Conservation (phyloP, 35 echinoderm and acorn worm genomes). For the Ophioderma brevispina region DNA sequence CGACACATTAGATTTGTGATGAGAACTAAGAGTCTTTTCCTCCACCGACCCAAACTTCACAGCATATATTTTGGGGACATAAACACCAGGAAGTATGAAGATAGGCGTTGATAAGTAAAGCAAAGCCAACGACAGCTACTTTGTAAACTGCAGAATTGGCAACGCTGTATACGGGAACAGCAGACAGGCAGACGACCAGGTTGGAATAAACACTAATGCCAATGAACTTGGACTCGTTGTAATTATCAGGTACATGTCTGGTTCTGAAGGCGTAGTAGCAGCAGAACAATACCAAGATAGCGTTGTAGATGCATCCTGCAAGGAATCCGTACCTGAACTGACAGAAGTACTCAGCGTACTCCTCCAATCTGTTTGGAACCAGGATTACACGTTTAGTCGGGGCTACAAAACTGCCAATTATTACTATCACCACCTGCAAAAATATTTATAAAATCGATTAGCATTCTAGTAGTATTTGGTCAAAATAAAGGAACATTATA, state of each 20-base stretch:
- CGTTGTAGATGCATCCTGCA: constrained; percentile 18
- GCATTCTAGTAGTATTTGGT: too few species aligned
- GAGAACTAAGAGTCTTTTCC: too few species aligned
- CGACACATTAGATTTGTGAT: too few species aligned
- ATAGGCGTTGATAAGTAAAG: constrained; percentile 22
- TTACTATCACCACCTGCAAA: not conserved
- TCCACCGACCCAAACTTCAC: not conserved
- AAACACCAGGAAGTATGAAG: constrained; percentile 4
- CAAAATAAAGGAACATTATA: too few species aligned
- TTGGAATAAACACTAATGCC: constrained; percentile 69
- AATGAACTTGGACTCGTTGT: constrained; percentile 81
- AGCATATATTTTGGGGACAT: constrained; percentile 33
- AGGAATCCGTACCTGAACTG: constrained; percentile 20
- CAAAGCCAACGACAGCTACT: constrained; percentile 8
- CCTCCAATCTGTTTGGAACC: not conserved
- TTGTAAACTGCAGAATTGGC: not conserved
- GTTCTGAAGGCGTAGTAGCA: constrained; percentile 68
- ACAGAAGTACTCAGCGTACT: constrained; percentile 3
- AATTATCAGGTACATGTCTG: constrained; percentile 72
- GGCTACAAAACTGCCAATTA: not conserved
- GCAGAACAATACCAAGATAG: constrained; percentile 38
- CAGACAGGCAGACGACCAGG: constrained; percentile 53
- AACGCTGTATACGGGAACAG: constrained; percentile 29
- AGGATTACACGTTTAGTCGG: not conserved
- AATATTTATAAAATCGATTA: too few species aligned